Evolutionary conservation across 1,140 invertebrate genomes (phyloP), one percentile per base, ranked within the genome.

Genomic region (Papilio polytes): DNA sequence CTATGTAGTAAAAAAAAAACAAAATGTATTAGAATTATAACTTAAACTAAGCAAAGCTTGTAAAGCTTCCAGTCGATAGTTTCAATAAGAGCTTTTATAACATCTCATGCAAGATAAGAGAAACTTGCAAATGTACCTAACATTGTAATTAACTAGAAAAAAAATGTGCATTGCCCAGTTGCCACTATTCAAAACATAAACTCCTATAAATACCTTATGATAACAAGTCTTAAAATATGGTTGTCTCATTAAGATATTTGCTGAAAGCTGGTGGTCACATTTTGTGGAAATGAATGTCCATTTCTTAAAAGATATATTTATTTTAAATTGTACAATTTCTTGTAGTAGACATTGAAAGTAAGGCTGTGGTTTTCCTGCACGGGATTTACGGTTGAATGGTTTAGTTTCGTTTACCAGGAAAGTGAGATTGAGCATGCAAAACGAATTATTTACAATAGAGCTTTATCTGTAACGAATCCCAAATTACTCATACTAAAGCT

Each of bases 401-500:
- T 63, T 78, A 22, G 26, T 13, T 41, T 63, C 36, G 36, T 18
- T 53, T 80, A 41, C 53, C 26, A 73, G 48, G 51, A 36, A 48
- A 56, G 13, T 80, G 66, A 80, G 63, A 78, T 82, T 80, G 81
- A 80, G 56, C 44, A 81, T 80, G 48, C 53, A 81, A 79, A 83
- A 72, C 80, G 82, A 82, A 81, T 76, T 56, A 79, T 77, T 81
- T 81, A 80, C 44, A 84, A 82, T 78, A 84, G 72, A 80, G 46
- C 51, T 72, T 80, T 80, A 12, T 63, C 36, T 41, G 36, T 8
- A 41, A 41, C 36, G 72, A 87, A 88, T 87, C 76, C 85, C 82
- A 87, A 85, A 90, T 88, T 82, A 86, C 63, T 85, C 80, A 26
- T 63, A 80, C 48, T 85, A 82, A 82, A 79, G 78, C 77, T 84